A percentile compares a stretch with the other conserved stretches of the same genome.
Evolutionary conservation across 2,888 invertebrate genomes (phyloP).

Genomic region (Dryobota labecula): DNA sequence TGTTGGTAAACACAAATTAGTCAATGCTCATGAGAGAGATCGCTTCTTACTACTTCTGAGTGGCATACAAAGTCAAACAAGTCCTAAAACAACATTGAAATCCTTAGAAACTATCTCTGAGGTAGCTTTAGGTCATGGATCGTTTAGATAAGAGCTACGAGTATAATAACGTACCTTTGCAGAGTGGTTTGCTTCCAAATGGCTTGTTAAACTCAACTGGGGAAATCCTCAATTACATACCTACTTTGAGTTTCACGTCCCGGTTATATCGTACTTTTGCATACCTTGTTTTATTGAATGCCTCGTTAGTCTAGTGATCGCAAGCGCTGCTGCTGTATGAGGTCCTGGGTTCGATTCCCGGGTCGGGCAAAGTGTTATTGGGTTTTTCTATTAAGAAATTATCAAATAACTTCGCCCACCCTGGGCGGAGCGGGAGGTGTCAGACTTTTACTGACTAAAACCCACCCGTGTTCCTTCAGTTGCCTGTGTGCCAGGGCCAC

Average conservation of each 20-base stretch:
- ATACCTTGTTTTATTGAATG: conserved; percentile 4
- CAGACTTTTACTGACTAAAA: no score
- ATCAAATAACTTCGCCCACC: no score
- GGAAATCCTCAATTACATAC: conserved; percentile 50
- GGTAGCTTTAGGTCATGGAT: conserved; percentile 19
- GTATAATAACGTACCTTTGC: background rate
- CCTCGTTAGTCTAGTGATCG: no score
- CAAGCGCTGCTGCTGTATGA: no score
- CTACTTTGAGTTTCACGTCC: background rate
- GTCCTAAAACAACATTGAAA: background rate
- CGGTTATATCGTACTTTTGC: background rate
- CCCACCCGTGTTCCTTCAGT: no score
- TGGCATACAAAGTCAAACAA: background rate
- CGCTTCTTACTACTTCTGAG: background rate
- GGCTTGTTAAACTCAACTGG: conserved; percentile 31
- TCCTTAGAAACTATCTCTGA: conserved; percentile 11
- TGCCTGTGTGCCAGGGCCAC: no score
- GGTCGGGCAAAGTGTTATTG: no score
- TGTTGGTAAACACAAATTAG: background rate
- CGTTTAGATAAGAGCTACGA: conserved; percentile 41
- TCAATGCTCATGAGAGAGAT: background rate
- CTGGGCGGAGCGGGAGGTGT: no score
- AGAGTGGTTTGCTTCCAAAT: conserved; percentile 31
- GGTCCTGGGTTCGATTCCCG: no score
- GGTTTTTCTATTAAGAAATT: no score